Percentiles rank a stretch among this genome's conserved stretches.
phyloP scores from a whole-genome alignment of 2,113 vertebrate genomes.

The Anoplopoma fimbria region DNA sequence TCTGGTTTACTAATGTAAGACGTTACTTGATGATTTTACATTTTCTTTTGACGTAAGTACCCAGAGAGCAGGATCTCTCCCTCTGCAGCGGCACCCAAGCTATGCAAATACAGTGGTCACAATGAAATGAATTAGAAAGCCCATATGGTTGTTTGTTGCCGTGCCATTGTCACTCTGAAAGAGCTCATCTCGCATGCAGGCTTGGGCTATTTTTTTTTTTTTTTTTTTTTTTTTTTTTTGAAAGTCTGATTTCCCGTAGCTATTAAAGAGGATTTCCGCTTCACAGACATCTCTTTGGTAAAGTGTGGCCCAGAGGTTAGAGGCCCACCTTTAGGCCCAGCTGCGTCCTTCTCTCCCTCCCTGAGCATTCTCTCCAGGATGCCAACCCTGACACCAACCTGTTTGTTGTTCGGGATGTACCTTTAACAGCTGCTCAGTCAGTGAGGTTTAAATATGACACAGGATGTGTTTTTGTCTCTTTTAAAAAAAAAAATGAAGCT shows the following conservation, averaged over 20 bases:
- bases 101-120: background rate
- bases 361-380: slow-evolving; percentile 60
- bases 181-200: slow-evolving; percentile 21
- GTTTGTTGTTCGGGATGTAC: slow-evolving; percentile 51
- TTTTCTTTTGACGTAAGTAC: background rate
- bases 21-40: background rate
- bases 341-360: slow-evolving; percentile 62
- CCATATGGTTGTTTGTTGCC: slow-evolving; percentile 1
- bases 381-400: slow-evolving; percentile 67
- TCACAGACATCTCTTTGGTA: slow-evolving; percentile 58
- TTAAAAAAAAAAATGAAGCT: too few relatives aligned
- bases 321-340: slow-evolving; percentile 62
- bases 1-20: background rate
- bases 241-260: slow-evolving; percentile 48
- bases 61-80: background rate
- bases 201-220: background rate
- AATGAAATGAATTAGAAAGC: slow-evolving; percentile 16
- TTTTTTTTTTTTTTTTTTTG: slow-evolving; percentile 2
- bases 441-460: slow-evolving; percentile 49
- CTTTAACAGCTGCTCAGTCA: slow-evolving; percentile 54
- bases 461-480: slow-evolving; percentile 69
- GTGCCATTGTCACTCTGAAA: background rate
- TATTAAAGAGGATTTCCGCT: slow-evolving; percentile 70
- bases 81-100: background rate
- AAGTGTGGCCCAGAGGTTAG: slow-evolving; percentile 48